Evolutionary conservation across 2,888 invertebrate genomes (phyloP), one percentile per base, ranked within the genome.

Genomic region (Athrips mouffetella): DNA sequence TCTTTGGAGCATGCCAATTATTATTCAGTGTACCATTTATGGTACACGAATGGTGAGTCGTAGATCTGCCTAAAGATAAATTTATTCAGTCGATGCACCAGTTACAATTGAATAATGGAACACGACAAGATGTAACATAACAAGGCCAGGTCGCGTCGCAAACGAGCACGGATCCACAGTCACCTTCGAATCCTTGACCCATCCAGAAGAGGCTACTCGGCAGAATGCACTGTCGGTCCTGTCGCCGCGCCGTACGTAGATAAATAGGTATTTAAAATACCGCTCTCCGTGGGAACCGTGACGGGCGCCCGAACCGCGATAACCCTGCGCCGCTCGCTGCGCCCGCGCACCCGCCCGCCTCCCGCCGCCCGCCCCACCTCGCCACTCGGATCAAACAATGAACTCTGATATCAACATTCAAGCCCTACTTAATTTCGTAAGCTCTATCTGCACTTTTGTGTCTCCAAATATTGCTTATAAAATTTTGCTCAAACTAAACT

Each of bases 221-320:
- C 77, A 75, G 76, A 82, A 81, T 81, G 80, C 76, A 77, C 70
- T 73, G 65, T 55, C 72, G 66, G 77, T 84, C 81, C 86, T 86
- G 86, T 86, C 86, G 74, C 85, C n/a, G 86, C 86, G 74, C 86
- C 77, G 77, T 75, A 76, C 70, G 62, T 78, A 80, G 73, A 80
- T 79, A 82, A 80, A 80, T 86, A 87, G 84, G 86, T 83, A 88
- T 86, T 83, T 87, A 85, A 86, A 84, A 87, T 86, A 75, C 82
- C 86, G 75, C 68, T 80, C 69, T 69, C 74, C 87, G 87, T 88
- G 87, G 86, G 87, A 88, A 88, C 84, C 76, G 79, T 76, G 82
- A 77, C 80, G 73, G 71, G 75, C 81, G 78, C 77, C 72, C 74
- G 69, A 64, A 78, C 76, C 78, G 79, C 37, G 37, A 78, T 41